phyloP scores from a whole-genome alignment of 2,797 vertebrate species.

The Psittacula echo region DNA sequence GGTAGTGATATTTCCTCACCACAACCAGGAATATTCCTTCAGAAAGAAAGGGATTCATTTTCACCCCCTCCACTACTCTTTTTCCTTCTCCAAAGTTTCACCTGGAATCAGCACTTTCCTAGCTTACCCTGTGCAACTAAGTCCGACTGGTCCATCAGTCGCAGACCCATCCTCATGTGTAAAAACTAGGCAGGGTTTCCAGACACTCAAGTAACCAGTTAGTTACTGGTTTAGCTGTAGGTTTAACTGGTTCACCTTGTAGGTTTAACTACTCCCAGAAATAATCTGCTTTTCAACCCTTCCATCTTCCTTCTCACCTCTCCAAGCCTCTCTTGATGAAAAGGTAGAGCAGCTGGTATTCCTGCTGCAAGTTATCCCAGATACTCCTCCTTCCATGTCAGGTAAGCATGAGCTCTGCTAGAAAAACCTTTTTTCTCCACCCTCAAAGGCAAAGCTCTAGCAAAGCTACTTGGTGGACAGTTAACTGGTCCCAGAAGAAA shows the following conservation, averaged over 20 bases:
- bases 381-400: neutral
- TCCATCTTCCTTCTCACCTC: neutral
- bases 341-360: neutral
- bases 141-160: neutral
- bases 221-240: neutral
- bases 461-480: neutral
- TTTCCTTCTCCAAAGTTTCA: neutral
- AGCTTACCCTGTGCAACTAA: fast-evolving
- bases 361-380: neutral
- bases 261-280: neutral
- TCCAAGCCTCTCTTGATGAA: neutral
- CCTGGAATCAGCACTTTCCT: neutral
- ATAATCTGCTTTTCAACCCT: neutral
- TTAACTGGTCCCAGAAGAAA: neutral
- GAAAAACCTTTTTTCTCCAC: neutral
- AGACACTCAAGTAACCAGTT: neutral
- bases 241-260: neutral
- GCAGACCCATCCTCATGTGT: fast-evolving
- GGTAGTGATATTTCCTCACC: neutral
- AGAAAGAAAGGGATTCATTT: neutral
- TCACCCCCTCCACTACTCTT: neutral
- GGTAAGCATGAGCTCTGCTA: neutral
- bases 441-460: neutral
- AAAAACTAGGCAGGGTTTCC: neutral
- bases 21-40: neutral